Conservation (phyloP, 1,140 invertebrate genomes). For the Orius laevigatus region DNA sequence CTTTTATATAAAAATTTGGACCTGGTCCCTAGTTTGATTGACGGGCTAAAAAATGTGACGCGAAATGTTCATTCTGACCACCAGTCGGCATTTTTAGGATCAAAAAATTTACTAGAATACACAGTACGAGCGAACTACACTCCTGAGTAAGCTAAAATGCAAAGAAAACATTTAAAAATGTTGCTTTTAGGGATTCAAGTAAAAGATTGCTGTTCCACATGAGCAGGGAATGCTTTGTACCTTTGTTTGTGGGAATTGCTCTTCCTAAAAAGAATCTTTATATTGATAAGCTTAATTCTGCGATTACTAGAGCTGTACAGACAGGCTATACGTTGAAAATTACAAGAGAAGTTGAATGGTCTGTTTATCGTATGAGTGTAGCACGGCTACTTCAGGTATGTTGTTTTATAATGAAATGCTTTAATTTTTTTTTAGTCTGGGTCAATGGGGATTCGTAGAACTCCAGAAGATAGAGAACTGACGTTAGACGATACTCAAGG, state of each 20-base stretch:
- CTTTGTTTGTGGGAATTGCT: constrained; percentile 41
- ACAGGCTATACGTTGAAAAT: constrained; percentile 46
- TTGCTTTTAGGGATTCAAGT: constrained; percentile 15
- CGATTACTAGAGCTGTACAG: constrained; percentile 40
- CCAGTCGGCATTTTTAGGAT: constrained; percentile 54
- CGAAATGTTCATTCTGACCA: constrained; percentile 29
- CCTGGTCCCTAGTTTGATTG: constrained; percentile 39
- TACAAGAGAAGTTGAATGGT: constrained; percentile 46
- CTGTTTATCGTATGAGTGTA: constrained; percentile 37
- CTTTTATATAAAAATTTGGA: constrained; percentile 45
- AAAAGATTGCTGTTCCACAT: constrained; percentile 47
- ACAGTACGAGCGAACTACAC: constrained; percentile 49
- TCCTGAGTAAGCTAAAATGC: constrained; percentile 29
- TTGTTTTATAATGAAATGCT: not conserved
- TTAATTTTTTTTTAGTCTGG: not conserved
- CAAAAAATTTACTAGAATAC: constrained; percentile 44
- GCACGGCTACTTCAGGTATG: constrained; percentile 40
- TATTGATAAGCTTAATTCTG: constrained; percentile 35
- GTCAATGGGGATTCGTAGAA: not conserved
- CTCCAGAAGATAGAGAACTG: constrained; percentile 45
- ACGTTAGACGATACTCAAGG: constrained; percentile 58
- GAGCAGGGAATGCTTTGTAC: constrained; percentile 49
- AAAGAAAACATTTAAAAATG: not conserved
- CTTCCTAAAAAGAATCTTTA: constrained; percentile 44
- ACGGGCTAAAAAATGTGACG: constrained; percentile 49